Conservation (phyloP, 2,113 vertebrate species). For the Dicrurus megarhynchus region DNA sequence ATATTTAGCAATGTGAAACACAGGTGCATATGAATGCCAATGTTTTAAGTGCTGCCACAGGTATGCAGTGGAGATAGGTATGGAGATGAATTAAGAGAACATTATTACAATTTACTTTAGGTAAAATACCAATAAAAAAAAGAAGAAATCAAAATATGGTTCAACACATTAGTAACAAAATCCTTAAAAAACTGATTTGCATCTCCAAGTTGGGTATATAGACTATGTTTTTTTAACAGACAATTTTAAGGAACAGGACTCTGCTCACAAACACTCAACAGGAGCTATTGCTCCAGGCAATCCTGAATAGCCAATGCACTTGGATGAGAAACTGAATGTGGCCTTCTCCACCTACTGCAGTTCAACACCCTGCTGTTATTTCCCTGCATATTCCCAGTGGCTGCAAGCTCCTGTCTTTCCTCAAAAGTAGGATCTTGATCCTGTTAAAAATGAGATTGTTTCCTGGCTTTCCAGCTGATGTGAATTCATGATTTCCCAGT, state of each 20-base stretch:
- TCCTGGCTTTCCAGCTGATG: neutral
- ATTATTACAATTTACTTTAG: neutral
- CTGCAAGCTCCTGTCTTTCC: neutral
- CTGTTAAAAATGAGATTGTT: neutral
- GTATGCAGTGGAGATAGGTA: neutral
- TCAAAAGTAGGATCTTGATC: neutral
- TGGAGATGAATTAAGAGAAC: neutral
- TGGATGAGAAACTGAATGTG: neutral
- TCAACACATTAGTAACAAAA: neutral
- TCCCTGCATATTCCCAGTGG: neutral
- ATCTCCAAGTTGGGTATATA: neutral
- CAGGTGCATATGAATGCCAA: neutral
- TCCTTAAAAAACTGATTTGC: neutral
- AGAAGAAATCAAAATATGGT: neutral
- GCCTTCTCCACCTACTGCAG: neutral
- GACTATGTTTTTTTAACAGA: neutral
- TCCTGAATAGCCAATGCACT: neutral
- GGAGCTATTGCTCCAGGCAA: rapidly evolving
- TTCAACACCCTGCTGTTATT: neutral
- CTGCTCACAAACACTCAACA: neutral
- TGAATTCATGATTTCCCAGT: neutral
- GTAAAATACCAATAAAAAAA: neutral
- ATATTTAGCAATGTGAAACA: neutral
- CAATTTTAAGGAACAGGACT: neutral
- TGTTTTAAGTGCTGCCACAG: neutral